Base-by-base conservation (phyloP, 2,113 vertebrate species). In the Onychostruthus taczanowskii region DNA sequence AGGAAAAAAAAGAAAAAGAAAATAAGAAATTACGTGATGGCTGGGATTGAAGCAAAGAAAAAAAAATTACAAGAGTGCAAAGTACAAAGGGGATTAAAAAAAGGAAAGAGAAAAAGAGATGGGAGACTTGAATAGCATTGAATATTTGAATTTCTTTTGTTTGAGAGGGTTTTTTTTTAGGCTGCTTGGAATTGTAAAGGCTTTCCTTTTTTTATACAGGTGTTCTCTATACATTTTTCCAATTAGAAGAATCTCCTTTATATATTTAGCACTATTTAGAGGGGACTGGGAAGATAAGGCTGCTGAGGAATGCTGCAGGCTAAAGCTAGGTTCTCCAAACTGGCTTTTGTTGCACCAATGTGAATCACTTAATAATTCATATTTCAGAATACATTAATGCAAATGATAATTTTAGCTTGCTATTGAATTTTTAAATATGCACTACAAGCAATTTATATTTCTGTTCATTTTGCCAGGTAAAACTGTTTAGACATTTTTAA, bases 351-450 rank as follows among this genome's bases (percentile, higher is more conserved):
- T 97, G 82, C 37, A 33, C 69, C 92, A 92, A 37, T 96, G 95
- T 95, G 89, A 97, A 94, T 94, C 87, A 95, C 84, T 97, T 97
- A 96, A 96, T 97, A 98, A 97, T 97, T 98, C 94, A 96, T 97
- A 97, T 97, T 97, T 97, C 96, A 91, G 95, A 97, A 97, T 97
- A 95, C 91, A 97, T 97, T 96, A 96, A 96, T 97, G 87, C 92
- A 97, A 97, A 97, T 96, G 47, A 96, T 96, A 93, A 96, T 96
- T 97, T 97, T 95, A 97, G 91, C 96, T 87, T 95, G 90, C 73
- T 90, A 92, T 97, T 93, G 96, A 94, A 95, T 95, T 97, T 96
- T 98, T 94, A 97, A 98, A 97, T 97, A 94, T 86, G 76, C 94
- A 97, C 80, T 89, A 90, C 72, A 95, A 93, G 90, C 91, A 96